phyloP scores from a whole-genome alignment of 2,888 invertebrate species.

The Adelognathus sp. region DNA sequence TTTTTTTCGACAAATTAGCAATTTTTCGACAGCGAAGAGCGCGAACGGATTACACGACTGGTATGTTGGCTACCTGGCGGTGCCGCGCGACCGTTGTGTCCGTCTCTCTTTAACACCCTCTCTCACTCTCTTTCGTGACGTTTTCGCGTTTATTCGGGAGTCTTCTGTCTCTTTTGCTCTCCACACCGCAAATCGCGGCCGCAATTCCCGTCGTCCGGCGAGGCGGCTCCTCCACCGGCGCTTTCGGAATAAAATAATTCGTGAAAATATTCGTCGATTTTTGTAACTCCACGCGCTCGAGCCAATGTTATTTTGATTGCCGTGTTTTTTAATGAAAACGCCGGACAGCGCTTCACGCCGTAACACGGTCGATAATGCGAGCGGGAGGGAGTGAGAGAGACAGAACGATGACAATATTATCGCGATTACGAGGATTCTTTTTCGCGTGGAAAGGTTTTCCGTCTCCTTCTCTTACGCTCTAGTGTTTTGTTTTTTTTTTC shows the following conservation, averaged over 20 bases:
- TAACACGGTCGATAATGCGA: not conserved
- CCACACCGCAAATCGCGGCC: slow-evolving; percentile 21
- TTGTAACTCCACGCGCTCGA: slow-evolving; percentile 12
- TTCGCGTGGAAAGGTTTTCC: not conserved
- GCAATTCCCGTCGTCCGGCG: slow-evolving; percentile 55
- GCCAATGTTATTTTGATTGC: not conserved
- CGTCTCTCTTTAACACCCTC: slow-evolving; percentile 20
- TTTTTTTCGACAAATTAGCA: not conserved
- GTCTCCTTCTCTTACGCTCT: not conserved
- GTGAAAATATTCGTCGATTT: not conserved
- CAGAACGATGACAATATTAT: not conserved
- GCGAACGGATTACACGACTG: not conserved
- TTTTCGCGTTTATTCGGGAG: slow-evolving; percentile 6
- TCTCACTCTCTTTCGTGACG: slow-evolving; percentile 46
- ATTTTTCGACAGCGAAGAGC: not conserved
- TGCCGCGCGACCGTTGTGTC: slow-evolving; percentile 11
- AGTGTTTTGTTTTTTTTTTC: not conserved
- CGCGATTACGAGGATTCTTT: not conserved
- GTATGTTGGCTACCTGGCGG: slow-evolving; percentile 22
- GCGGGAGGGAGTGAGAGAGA: not conserved
- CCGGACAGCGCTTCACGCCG: not conserved
- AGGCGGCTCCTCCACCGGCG: slow-evolving; percentile 51
- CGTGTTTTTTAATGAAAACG: not conserved
- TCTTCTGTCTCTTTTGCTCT: too few species aligned
- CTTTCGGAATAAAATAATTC: slow-evolving; percentile 57